Conservation (phyloP, 1,140 invertebrate species). For the Atopsyche davidsoni region DNA sequence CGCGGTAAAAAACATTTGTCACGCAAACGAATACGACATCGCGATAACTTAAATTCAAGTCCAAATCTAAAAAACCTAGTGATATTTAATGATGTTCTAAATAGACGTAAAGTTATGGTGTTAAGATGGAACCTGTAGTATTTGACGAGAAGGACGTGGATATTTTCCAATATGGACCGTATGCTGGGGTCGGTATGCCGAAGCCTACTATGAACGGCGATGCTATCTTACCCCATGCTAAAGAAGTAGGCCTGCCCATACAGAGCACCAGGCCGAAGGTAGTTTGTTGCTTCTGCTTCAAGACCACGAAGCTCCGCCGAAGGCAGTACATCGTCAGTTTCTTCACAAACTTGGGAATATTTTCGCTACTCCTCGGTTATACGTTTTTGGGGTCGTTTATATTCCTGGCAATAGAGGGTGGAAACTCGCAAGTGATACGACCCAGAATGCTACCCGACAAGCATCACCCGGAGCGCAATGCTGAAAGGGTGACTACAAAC, state of each 20-base stretch:
- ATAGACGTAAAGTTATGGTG: slow-evolving; percentile 8
- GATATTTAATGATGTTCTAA: neutral
- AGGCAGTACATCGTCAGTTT: slow-evolving; percentile 56
- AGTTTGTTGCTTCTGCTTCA: slow-evolving; percentile 50
- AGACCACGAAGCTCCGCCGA: slow-evolving; percentile 48
- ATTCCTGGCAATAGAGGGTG: slow-evolving; percentile 84
- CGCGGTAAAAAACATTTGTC: no score
- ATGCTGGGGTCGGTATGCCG: slow-evolving; percentile 3
- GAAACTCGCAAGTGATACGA: slow-evolving; percentile 37
- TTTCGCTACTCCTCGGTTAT: slow-evolving; percentile 80
- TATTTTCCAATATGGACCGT: slow-evolving; percentile 21
- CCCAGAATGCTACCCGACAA: slow-evolving; percentile 45
- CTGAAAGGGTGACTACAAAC: slow-evolving; percentile 35
- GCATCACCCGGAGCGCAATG: slow-evolving; percentile 18
- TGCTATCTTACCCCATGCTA: slow-evolving; percentile 5
- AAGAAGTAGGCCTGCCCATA: slow-evolving; percentile 7
- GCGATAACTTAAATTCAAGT: neutral
- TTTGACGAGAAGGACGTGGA: slow-evolving; percentile 24
- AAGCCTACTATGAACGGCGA: slow-evolving; percentile 29
- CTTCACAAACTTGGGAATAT: slow-evolving; percentile 83
- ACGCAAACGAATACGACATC: no score
- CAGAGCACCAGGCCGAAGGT: slow-evolving; percentile 36
- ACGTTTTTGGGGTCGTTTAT: slow-evolving; percentile 86
- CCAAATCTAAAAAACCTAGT: neutral
- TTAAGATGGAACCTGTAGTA: slow-evolving; percentile 22